Base-by-base conservation (phyloP, 2,797 vertebrate genomes). In the Acridotheres tristis region DNA sequence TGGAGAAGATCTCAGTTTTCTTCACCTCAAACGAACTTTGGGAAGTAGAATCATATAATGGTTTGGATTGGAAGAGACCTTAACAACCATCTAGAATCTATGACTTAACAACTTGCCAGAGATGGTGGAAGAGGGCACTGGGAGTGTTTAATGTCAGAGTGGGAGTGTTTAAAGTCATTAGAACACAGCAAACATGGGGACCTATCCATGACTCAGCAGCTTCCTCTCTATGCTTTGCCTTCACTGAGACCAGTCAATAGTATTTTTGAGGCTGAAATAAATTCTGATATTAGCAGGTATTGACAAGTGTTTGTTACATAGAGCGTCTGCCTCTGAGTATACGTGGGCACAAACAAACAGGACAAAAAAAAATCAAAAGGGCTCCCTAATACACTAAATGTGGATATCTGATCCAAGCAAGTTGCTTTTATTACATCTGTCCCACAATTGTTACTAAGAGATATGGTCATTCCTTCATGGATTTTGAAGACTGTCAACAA, bases 21-120 rank as follows among this genome's bases (percentile, higher is more conserved):
- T 54, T 58, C 34, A 78, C 36, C 53, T n/a, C 40, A 61, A 78
- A 66, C 0, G 0, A 48, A 67, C 32, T 73, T 54, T 1, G 3
- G 9, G 26, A 42, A 61, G 27, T 13, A 48, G 23, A 73, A 55
- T 61, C 32, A 66, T 6, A 48, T 47, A 61, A 54, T 42, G 11
- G 32, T 43, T 59, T 66, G 47, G 13, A 34, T 36, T 73, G 42
- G 40, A 67, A 67, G 40, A 11, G 20, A 43, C 27, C 5, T 85
- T 67, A 54, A 54, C 23, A 57, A 25, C n/a, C 34, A 29, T 21
- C 11, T 48, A 10, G 22, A 23, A 53, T 48, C 40, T 43, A 8
- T 29, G 11, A 48, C 9, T 59, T 32, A 78, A 20, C 29, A 47
- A 36, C 40, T 54, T 61, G 32, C 42, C 21, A 61, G 67, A 9